Base-by-base conservation (phyloP, 2,113 vertebrate genomes). In the Eurypyga helias region DNA sequence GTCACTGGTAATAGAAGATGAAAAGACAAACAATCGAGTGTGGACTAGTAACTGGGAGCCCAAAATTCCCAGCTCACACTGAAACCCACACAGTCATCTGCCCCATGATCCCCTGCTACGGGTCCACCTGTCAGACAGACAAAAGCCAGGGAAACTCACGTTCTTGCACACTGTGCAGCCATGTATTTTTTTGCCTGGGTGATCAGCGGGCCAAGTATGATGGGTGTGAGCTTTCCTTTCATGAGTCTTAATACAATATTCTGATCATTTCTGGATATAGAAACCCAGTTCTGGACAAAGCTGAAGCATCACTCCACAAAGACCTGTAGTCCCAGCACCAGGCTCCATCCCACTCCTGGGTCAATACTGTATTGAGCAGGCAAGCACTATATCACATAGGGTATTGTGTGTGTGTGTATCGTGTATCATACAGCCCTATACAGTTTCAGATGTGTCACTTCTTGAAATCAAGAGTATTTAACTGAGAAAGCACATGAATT, bases 401-500 rank as follows among this genome's bases (percentile, higher is more conserved):
- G 38, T 23, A 7, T 82, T 61, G 6, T n/a, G 64, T 14, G 18
- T 13, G 25, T 38, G 31, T 41, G 69, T 48, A 21, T 15, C 0
- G 0, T 8, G 4, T 38, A 21, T 28, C 77, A 51, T 46, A 69
- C 33, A 52, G 24, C 18, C 57, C 15, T 17, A n/a, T 5, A 33
- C 8, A 1, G 54, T 79, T 92, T 78, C 12, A 69, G 65, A 62
- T 0, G 1, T 81, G 43, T 71, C 69, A 29, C 38, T 58, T 61
- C 66, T 82, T 57, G 24, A 83, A 95, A 89, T 84, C 79, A 75
- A 78, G 76, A 64, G 71, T 84, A 89, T 96, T 97, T 95, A 90
- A 94, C 65, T 3, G 18, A 88, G 88, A 91, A 81, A 91, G 61
- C 62, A 41, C n/a, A 69, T 34, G 90, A 94, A 96, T 58, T 95